phyloP scores from a whole-genome alignment of 1,140 invertebrate species.

The Carcinoscorpius rotundicauda region DNA sequence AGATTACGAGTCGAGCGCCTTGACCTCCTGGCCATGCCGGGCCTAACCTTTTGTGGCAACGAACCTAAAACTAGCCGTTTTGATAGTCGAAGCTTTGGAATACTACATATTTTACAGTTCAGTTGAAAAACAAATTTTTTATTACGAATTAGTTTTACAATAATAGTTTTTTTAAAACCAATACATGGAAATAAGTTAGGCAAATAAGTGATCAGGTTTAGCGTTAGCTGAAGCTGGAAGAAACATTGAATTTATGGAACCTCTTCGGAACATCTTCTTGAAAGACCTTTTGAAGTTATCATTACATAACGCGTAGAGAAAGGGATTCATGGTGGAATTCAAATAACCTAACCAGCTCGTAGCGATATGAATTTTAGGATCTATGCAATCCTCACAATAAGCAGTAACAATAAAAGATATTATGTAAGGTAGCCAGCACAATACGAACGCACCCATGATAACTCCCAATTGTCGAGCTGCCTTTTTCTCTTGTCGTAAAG shows the following conservation, averaged over 20 bases:
- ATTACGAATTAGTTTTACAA: too few species aligned
- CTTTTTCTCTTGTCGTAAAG: slow-evolving; percentile 45
- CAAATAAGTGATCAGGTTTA: too few species aligned
- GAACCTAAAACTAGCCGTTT: too few species aligned
- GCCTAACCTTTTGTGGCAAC: too few species aligned
- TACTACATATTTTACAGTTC: too few species aligned
- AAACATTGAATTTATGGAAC: not conserved
- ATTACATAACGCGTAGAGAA: slow-evolving; percentile 45
- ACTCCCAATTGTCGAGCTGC: slow-evolving; percentile 50
- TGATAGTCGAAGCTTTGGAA: too few species aligned
- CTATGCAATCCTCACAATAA: slow-evolving; percentile 42
- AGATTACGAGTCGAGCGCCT: too few species aligned
- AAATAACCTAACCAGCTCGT: slow-evolving; percentile 46
- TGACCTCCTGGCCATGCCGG: too few species aligned
- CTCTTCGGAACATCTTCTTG: slow-evolving; percentile 25
- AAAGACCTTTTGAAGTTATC: slow-evolving; percentile 42
- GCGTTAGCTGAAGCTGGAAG: too few species aligned
- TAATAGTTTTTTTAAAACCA: too few species aligned
- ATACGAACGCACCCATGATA: slow-evolving; percentile 49
- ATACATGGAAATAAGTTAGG: too few species aligned
- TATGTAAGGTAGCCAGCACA: slow-evolving; percentile 53
- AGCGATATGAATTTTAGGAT: slow-evolving; percentile 32
- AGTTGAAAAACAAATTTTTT: too few species aligned
- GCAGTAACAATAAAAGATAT: slow-evolving; percentile 48
- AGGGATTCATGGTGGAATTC: slow-evolving; percentile 44